Percentiles rank a stretch among this genome's conserved stretches.
These are phyloP conservation scores for Apamea crenata DNA, from an alignment of 2,888 invertebrate genomes.

Conservation along the genomic window DNA sequence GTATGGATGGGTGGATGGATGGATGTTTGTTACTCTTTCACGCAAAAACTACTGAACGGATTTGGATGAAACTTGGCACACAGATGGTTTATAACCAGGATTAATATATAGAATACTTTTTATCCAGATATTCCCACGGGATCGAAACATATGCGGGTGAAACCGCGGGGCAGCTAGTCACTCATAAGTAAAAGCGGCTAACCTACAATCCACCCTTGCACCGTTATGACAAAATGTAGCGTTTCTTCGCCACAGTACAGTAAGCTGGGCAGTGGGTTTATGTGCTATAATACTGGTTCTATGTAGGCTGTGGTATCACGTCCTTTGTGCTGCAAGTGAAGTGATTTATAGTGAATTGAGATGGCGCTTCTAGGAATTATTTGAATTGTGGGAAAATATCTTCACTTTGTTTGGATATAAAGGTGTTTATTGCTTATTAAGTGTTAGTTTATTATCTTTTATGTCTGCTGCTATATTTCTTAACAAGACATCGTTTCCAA, in stretches of 20 bases:
- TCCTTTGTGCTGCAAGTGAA: constrained; percentile 16
- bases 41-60: too few species aligned
- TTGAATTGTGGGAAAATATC: neutral
- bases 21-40: too few species aligned
- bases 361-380: constrained; percentile 6
- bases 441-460: neutral
- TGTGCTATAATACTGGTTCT: constrained; percentile 51
- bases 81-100: too few species aligned
- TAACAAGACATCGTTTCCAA: neutral
- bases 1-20: too few species aligned
- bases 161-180: too few species aligned
- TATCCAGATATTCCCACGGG: too few species aligned
- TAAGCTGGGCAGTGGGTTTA: constrained; percentile 64
- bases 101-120: too few species aligned
- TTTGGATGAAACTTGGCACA: too few species aligned
- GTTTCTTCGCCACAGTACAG: constrained; percentile 33
- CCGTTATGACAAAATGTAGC: constrained; percentile 58
- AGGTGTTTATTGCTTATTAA: constrained; percentile 8
- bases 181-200: constrained; percentile 25
- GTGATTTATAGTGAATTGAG: constrained; percentile 20
- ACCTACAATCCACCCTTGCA: constrained; percentile 51
- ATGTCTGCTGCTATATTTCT: neutral
- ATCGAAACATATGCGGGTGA: too few species aligned
- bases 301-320: constrained; percentile 47
- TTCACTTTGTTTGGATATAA: constrained; percentile 8